Conservation (phyloP, 2,113 vertebrate species). For the Chionis minor region DNA sequence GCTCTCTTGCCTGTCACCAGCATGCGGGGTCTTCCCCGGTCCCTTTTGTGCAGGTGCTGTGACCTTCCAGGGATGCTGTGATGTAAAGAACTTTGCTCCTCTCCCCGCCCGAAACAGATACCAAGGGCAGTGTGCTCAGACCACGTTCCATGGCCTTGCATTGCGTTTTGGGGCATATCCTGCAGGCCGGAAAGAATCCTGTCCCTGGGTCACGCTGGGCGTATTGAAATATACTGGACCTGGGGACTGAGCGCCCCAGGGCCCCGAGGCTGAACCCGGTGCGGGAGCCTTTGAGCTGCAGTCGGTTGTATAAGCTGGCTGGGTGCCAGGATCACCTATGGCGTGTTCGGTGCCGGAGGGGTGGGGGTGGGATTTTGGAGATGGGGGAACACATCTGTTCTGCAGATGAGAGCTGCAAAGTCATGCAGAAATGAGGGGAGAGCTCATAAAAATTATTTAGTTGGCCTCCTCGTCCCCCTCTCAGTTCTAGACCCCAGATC, state of each 20-base stretch:
- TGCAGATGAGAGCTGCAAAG: constrained; percentile 27
- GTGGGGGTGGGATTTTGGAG: neutral
- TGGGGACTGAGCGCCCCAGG: neutral
- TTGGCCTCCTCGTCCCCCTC: neutral
- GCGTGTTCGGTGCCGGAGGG: neutral
- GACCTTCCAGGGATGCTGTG: neutral
- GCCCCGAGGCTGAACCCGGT: neutral
- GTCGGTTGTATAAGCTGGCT: constrained; percentile 29
- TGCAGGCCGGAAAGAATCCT: neutral
- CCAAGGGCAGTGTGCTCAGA: neutral
- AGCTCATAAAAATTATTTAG: neutral
- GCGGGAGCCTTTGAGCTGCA: neutral
- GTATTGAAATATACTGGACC: neutral
- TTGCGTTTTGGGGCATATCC: constrained; percentile 7
- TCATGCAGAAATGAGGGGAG: neutral
- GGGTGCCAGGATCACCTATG: constrained; percentile 39
- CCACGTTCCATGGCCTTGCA: neutral
- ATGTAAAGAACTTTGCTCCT: neutral
- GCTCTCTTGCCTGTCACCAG: neutral
- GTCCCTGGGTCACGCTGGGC: neutral
- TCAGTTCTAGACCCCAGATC: neutral
- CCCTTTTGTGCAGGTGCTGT: neutral
- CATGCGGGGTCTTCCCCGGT: fast-evolving
- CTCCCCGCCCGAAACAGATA: neutral
- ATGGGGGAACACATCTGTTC: constrained; percentile 38